Base-by-base conservation (phyloP, 2,113 vertebrate genomes). In the Pygoscelis antarcticus region DNA sequence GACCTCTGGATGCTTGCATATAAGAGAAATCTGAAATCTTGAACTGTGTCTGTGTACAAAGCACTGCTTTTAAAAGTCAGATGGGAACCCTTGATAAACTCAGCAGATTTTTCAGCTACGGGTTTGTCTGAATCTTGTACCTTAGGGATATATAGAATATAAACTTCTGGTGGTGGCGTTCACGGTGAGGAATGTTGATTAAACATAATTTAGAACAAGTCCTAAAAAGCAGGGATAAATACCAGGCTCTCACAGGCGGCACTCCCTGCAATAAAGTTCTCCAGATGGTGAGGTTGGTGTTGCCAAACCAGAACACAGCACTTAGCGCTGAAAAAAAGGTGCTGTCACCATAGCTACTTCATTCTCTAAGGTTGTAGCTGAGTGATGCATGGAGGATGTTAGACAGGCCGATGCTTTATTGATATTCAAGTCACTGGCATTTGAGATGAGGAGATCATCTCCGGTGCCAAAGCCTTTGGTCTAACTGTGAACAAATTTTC, bases 291-390 rank as follows among this genome's bases (percentile, higher is more conserved):
- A 65, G 87, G 66, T 2, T 80, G 81, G 54, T 87, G 76, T 40
- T 96, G 91, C 78, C 91, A 77, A 87, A 79, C 16, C 61, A 51
- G 64, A 72, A 54, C 15, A 7, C 83, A 55, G 78, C 5, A 1
- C 65, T 90, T 55, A 85, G 61, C 40, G 5, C 49, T 34, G 87
- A 25, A 88, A 84, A 92, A 94, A 80, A 90, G 94, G 71, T 90
- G 82, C 89, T 91, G 95, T 97, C 94, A 29, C 96, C 96, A 95
- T 96, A 70, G 94, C 81, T 95, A 88, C 93, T 87, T 62, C 66
- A 9, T 66, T 77, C 58, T 74, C 26, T 26, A n/a, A 93, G 94
- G 46, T 23, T 54, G 81, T 83, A 38, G 80, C 83, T 14, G 60
- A 72, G 92, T 19, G 9, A 57, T 21, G 77, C 61, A 2, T 16